Percentiles rank a stretch among this genome's conserved stretches.
Conservation (phyloP, 1,140 invertebrate genomes). For the Panonychus citri region DNA sequence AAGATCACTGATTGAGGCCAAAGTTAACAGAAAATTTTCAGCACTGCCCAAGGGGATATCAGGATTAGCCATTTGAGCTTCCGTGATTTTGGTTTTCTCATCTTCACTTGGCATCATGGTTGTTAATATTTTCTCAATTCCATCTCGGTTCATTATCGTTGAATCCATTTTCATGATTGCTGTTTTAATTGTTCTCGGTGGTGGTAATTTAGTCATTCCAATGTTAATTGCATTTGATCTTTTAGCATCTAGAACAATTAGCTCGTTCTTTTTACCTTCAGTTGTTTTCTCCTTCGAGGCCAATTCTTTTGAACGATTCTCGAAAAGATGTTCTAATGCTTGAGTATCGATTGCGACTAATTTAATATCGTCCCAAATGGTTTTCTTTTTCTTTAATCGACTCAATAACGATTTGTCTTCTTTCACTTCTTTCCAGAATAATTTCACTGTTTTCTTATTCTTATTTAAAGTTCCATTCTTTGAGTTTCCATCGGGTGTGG, state of each 20-base stretch:
- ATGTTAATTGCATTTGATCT: slow-evolving; percentile 98
- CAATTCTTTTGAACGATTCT: slow-evolving; percentile 73
- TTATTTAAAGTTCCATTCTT: slow-evolving; percentile 35
- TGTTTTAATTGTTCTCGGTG: slow-evolving; percentile 77
- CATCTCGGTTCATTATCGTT: slow-evolving; percentile 90
- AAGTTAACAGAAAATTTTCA: slow-evolving; percentile 86
- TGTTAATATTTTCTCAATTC: slow-evolving; percentile 66
- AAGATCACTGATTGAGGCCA: slow-evolving; percentile 85
- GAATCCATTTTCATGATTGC: slow-evolving; percentile 98
- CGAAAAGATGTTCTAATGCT: slow-evolving; percentile 88
- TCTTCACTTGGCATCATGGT: slow-evolving; percentile 89
- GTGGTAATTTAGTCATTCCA: slow-evolving; percentile 95
- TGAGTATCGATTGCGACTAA: slow-evolving; percentile 64
- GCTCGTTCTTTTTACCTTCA: slow-evolving; percentile 81
- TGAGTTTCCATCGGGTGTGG: not conserved
- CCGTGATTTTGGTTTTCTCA: slow-evolving; percentile 83
- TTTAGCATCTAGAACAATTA: slow-evolving; percentile 88
- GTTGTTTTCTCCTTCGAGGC: slow-evolving; percentile 24
- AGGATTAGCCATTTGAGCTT: slow-evolving; percentile 75
- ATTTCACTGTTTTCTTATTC: slow-evolving; percentile 90
- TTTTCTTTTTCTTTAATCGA: slow-evolving; percentile 35
- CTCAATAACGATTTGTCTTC: slow-evolving; percentile 52
- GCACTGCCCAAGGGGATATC: slow-evolving; percentile 87
- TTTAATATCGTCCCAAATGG: slow-evolving; percentile 84
- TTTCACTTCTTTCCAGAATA: slow-evolving; percentile 84